Conservation (phyloP, 2,113 vertebrate species). For the Vulpes ferrilata region DNA sequence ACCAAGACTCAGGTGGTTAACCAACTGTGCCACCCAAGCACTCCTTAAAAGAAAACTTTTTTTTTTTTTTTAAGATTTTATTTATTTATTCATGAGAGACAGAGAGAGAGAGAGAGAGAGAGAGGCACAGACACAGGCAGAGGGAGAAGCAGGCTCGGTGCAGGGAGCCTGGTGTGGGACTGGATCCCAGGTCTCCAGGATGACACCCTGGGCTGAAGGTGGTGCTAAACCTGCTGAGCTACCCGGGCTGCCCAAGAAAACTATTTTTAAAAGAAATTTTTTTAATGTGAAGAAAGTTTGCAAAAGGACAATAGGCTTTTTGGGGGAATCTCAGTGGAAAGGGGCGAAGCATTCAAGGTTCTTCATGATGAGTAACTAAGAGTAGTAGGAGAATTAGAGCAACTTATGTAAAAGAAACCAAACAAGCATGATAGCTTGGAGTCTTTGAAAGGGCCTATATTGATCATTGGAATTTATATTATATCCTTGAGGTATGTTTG, state of each 20-base stretch:
- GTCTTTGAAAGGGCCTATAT: background rate
- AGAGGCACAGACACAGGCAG: too few relatives aligned
- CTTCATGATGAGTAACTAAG: background rate
- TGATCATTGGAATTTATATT: background rate
- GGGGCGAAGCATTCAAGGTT: background rate
- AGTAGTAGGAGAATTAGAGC: background rate
- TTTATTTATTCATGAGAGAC: too few relatives aligned
- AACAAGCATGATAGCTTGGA: background rate
- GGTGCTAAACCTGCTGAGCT: background rate
- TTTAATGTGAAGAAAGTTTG: background rate
- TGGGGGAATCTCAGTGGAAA: background rate
- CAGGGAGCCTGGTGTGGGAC: too few relatives aligned
- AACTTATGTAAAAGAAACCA: background rate
- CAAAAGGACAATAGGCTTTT: background rate
- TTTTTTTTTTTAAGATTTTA: too few relatives aligned
- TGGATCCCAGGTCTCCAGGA: too few relatives aligned
- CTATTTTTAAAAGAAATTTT: background rate
- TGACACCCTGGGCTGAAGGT: too few relatives aligned
- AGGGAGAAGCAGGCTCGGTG: too few relatives aligned
- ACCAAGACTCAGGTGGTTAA: too few relatives aligned
- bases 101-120: too few relatives aligned
- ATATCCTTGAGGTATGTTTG: background rate
- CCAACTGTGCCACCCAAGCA: too few relatives aligned
- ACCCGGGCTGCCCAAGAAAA: background rate
- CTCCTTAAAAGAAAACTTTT: too few relatives aligned